Base-by-base conservation (phyloP, 2,888 invertebrate species). In the Opisthograptis luteolata region DNA sequence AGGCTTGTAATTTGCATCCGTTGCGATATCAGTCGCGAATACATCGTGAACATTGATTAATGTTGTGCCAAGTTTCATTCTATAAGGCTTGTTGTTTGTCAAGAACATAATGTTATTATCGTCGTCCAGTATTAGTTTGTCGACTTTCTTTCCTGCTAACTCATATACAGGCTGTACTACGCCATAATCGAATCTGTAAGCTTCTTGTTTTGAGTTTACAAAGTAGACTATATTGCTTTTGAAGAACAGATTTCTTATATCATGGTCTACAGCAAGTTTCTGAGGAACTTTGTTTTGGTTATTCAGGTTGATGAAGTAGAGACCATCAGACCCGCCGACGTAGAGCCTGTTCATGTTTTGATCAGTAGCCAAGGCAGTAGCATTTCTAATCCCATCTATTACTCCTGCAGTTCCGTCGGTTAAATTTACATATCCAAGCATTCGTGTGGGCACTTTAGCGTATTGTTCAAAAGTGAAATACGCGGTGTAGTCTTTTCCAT, bases 381-480 rank as follows among this genome's bases (percentile, higher is more conserved):
- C 87, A 9, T 89, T 88, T 60, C 76, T 65, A 0, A 89, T 68
- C 0, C 84, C 84, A 0, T 80, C 72, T 0, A 88, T 74, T 0
- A 81, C 43, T 0, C 80, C 81, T 0, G 73, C 63, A 13, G 66
- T 62, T 37, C 67, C 53, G 0, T 75, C 80, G 4, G 73, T 62
- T 7, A 84, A 31, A 30, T 86, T 79, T 0, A 84, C 45, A 34
- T 77, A 86, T 0, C 76, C 89, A 0, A 87, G 45, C 0, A 53
- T 66, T 41, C 76, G 73, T 0, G 71, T 73, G 0, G 79, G 74
- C 0, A 57, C 43, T 15, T 42, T 58, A 0, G 74, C 64, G n/a
- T 82, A 55, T 44, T 82, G 79, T 22, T 85, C 84, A 34, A 78
- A 87, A 0, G 82, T 84, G 43, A 89, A 89, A 34, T 87, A 89